Evolutionary conservation across 2,888 invertebrate genomes (phyloP), one percentile per base, ranked within the genome.

Genomic region (Drepanosiphum platanoidis): DNA sequence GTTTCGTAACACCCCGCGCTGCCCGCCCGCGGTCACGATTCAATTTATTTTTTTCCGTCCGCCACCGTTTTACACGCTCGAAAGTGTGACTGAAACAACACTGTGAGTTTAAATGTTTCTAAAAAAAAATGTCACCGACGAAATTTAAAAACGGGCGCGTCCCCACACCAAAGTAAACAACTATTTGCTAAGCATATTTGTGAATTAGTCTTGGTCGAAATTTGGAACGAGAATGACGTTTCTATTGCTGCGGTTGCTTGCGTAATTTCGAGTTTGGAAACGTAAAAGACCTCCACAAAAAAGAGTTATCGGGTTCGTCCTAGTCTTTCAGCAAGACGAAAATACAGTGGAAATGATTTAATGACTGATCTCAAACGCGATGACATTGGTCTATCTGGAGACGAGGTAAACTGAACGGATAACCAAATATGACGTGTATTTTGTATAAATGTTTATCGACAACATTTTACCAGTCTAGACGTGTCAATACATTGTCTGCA

Each of bases 71-170:
- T 52, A 27, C 77, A 42, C 36, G 22, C 58, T 27, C 32, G n/a
- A 64, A 22, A 78, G 61, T 78, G 78, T 64, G 78, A 78, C 64
- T 78, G 30, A 78, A 42, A 78, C 39, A 42, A 39, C 61, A n/a
- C n/a, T n/a, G n/a, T n/a, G 32, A 36, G 5, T 39, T 64, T 77
- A 61, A 78, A 78, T 30, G 61, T n/a, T n/a, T n/a, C n/a, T n/a
- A n/a, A 30, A 64, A 11, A 30, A 58, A 64, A 11, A 61, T 27
- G 13, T 27, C 9, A n/a, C 61, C 4, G 11, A n/a, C 61, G 3
- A 52, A 18, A 52, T 22, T 18, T 52, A 52, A 18, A 52, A 18
- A 15, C 7, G 18, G 5, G 22, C 22, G 5, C 18, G 22, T 22
- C 4, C 22, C 3, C 52, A 18, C 18, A 3, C 1, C 9, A 39